phyloP scores from a whole-genome alignment of 2,888 invertebrate genomes.

The Pseudococcus jackbeardsleyi region DNA sequence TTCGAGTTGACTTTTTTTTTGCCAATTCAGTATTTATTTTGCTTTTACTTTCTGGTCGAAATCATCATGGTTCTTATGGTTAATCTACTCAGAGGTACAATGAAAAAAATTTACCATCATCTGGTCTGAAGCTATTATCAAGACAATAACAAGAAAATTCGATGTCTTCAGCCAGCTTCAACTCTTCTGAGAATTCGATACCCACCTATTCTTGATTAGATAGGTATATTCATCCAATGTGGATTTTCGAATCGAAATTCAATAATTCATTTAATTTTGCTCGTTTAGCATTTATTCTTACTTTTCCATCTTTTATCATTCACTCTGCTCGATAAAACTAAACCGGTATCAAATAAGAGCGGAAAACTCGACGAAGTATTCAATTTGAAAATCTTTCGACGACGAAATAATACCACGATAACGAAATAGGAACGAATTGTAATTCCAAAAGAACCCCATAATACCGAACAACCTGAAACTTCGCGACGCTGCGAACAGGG shows the following conservation, averaged over 20 bases:
- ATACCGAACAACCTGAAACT: conserved; percentile 2
- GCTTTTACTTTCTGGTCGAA: too few species aligned
- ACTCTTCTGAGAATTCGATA: too few species aligned
- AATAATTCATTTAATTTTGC: neutral
- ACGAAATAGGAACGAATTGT: neutral
- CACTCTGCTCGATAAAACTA: neutral
- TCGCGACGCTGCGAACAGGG: neutral
- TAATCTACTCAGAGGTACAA: too few species aligned
- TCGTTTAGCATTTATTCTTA: neutral
- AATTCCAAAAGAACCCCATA: neutral
- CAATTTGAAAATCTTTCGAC: neutral
- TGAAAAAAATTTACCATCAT: too few species aligned
- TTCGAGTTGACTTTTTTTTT: too few species aligned
- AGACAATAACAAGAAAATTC: too few species aligned
- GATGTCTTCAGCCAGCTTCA: too few species aligned
- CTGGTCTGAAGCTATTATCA: too few species aligned
- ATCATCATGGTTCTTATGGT: too few species aligned
- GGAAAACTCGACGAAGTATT: neutral
- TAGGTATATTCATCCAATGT: neutral
- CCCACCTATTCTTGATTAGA: too few species aligned
- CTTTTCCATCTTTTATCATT: neutral
- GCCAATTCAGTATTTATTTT: too few species aligned
- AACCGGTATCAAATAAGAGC: neutral
- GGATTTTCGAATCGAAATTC: neutral
- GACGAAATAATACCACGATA: neutral